phyloP scores from a whole-genome alignment of 2,113 vertebrate species.

The Carassius auratus region DNA sequence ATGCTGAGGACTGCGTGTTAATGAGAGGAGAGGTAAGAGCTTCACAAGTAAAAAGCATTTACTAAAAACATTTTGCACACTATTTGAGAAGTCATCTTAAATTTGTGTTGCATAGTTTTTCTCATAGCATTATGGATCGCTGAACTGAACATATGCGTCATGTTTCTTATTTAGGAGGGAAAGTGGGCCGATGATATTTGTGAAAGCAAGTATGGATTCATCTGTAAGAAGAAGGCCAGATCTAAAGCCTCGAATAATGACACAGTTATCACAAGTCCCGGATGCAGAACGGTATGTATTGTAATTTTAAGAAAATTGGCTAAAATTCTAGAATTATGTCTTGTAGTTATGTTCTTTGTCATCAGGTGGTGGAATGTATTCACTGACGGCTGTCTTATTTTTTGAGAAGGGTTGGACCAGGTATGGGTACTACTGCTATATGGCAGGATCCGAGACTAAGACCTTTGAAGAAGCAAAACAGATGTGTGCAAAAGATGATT shows the following conservation, averaged over 20 bases:
- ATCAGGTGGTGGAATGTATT: neutral
- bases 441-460: conserved; percentile 79
- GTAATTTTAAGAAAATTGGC: neutral
- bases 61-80: neutral
- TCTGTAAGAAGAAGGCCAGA: conserved; percentile 86
- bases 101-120: neutral
- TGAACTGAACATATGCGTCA: neutral
- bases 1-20: conserved; percentile 85
- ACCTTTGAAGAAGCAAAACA: conserved; percentile 86
- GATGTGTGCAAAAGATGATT: conserved; percentile 75
- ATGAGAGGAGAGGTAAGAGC: conserved; percentile 84
- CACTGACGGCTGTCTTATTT: conserved; percentile 1
- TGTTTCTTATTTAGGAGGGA: conserved; percentile 76
- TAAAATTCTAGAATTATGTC: neutral
- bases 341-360: neutral
- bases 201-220: conserved; percentile 79
- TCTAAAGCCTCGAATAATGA: conserved; percentile 57
- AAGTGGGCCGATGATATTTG: conserved; percentile 88
- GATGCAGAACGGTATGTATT: conserved; percentile 84
- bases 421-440: conserved; percentile 87
- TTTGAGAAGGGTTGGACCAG: conserved; percentile 86
- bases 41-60: neutral
- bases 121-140: neutral
- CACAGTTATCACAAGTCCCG: conserved; percentile 67
- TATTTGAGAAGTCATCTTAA: neutral